phyloP scores from a whole-genome alignment of 1,140 invertebrate genomes.

The Drosophila persimilis region DNA sequence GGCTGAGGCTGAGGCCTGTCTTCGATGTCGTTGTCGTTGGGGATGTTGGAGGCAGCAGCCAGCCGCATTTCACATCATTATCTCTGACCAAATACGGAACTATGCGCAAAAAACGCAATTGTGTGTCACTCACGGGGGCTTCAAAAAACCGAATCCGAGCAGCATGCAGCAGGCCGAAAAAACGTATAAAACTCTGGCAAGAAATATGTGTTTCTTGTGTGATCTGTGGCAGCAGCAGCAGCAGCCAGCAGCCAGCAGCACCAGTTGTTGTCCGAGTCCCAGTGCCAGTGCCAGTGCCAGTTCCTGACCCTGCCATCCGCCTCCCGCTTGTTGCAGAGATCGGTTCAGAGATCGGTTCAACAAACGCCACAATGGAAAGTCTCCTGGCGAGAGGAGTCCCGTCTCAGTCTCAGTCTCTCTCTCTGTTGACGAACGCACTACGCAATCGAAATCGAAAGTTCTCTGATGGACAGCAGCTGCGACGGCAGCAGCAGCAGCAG shows the following conservation, averaged over 20 bases:
- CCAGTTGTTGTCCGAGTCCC: constrained; percentile 44
- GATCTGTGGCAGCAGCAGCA: constrained; percentile 44
- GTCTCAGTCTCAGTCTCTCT: background rate
- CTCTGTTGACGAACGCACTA: constrained; percentile 48
- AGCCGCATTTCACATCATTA: constrained; percentile 77
- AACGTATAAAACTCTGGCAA: constrained; percentile 11
- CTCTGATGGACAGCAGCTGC: constrained; percentile 77
- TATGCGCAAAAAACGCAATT: constrained; percentile 76
- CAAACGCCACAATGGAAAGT: constrained; percentile 68
- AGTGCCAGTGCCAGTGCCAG: constrained; percentile 17
- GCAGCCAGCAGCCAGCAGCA: too few species aligned
- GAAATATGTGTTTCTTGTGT: constrained; percentile 71
- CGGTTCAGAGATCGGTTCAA: constrained; percentile 44
- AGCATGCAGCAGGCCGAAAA: constrained; percentile 25
- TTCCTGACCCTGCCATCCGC: constrained; percentile 16
- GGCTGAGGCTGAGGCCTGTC: constrained; percentile 14
- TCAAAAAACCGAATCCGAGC: constrained; percentile 49
- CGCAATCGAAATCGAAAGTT: constrained; percentile 81
- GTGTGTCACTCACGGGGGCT: constrained; percentile 75
- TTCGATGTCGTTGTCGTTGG: constrained; percentile 30
- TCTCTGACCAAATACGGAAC: constrained; percentile 81
- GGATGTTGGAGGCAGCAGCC: constrained; percentile 7
- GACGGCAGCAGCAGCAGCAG: constrained; percentile 26
- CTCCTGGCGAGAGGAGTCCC: background rate
- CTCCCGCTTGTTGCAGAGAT: background rate